phyloP scores from a whole-genome alignment of 2,888 invertebrate species.

The Eupithecia subumbrata region DNA sequence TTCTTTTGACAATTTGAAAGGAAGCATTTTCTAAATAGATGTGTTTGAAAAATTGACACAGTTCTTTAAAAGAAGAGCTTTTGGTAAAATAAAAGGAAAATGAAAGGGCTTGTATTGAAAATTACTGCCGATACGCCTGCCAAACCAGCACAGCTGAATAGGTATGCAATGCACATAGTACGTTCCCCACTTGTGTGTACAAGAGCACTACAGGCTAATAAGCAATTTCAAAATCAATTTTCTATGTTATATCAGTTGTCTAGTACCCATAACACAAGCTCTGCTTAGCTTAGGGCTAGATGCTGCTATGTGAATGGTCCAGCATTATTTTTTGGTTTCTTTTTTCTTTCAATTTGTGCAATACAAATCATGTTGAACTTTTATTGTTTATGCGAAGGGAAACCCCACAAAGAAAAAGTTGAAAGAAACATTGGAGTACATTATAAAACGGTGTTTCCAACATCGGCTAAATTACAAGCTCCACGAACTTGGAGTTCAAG shows the following conservation, averaged over 20 bases:
- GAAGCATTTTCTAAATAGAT: not conserved
- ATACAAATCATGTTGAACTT: not conserved
- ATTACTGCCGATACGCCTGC: not conserved
- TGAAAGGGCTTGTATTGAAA: too few species aligned
- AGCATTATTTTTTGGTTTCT: not conserved
- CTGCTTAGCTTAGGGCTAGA: too few species aligned
- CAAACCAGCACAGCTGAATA: not conserved
- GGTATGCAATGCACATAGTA: not conserved
- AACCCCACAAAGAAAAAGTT: not conserved
- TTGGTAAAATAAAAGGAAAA: too few species aligned
- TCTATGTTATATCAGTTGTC: not conserved
- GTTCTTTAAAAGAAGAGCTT: not conserved
- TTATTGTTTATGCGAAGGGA: not conserved
- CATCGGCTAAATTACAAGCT: conserved; percentile 10
- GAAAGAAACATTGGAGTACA: not conserved
- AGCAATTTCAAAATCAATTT: not conserved
- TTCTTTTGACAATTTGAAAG: not conserved
- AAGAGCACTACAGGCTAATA: not conserved
- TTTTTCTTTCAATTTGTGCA: not conserved
- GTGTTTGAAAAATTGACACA: too few species aligned
- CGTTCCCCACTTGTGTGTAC: not conserved
- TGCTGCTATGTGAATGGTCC: too few species aligned
- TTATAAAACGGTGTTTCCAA: not conserved
- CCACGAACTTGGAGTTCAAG: conserved; percentile 14
- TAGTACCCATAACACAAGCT: too few species aligned